Base-by-base conservation (phyloP, 2,888 invertebrate genomes). In the Sisyra nigra region DNA sequence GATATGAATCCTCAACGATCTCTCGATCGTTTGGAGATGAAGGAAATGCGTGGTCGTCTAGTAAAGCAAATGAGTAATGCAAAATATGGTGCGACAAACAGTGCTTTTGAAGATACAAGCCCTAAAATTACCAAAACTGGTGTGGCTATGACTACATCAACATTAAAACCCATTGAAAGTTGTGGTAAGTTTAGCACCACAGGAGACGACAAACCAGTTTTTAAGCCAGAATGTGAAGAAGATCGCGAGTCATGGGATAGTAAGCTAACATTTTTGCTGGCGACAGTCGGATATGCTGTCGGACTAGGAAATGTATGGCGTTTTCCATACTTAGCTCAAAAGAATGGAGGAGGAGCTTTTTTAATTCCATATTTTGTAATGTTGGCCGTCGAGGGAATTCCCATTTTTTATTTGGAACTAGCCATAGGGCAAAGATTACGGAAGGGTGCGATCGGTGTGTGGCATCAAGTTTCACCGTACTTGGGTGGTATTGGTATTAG, bases 281-380 rank as follows among this genome's bases (percentile, higher is more conserved):
- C 92, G 1, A 92, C 92, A n/a, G 84, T 93, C 33, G 89, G 89
- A 5, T 92, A 92, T 54, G 93, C 93, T 4, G 93, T 93, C 2
- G 93, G 93, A 0, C 68, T 93, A 34, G 93, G 93, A 4, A 93
- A 93, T 56, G 92, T 92, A 1, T 93, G 93, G 93, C 72, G 93
- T 51, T 93, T 93, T 62, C 93, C 93, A 0, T 93, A 93, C 62
- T 66, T 93, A 50, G 91, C 92, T 0, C 92, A 93, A 58, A 92
- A 92, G 61, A 91, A 91, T 56, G 92, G 92, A 1, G 92, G 92
- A 44, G 92, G 94, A 15, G 94, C 94, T n/a, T 96, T 96, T 59
- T 67, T 96, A 47, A 92, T 96, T 52, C 94, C 94, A 0, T 96
- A 94, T 64, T 85, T 93, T 57, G 84, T 94, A 49, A 94, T 94